Evolutionary conservation across 2,888 invertebrate genomes (phyloP).

Genomic region (Xylota sylvarum): DNA sequence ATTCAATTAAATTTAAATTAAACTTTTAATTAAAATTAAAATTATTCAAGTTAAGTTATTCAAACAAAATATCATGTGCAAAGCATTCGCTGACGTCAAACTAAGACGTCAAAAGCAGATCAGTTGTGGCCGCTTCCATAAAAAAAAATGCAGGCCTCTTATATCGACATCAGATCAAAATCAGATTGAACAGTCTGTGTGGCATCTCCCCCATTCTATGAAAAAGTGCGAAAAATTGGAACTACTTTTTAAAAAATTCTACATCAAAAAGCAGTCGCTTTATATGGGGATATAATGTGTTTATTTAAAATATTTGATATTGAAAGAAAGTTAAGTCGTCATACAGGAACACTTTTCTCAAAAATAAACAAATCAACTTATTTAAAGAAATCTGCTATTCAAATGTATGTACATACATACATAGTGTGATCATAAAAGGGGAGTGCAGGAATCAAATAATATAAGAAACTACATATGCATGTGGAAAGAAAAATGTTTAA

Average conservation of each 20-base stretch:
- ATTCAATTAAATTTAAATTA: slow-evolving; percentile 62
- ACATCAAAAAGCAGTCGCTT: slow-evolving; percentile 39
- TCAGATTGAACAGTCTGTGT: slow-evolving; percentile 70
- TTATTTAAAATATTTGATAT: slow-evolving; percentile 10
- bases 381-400: too few species aligned
- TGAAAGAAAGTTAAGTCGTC: neutral
- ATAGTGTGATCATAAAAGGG: too few species aligned
- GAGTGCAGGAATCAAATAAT: too few species aligned
- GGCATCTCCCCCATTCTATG: slow-evolving; percentile 70
- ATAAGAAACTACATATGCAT: too few species aligned
- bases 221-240: slow-evolving; percentile 72
- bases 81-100: slow-evolving; percentile 57
- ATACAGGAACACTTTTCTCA: neutral
- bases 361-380: neutral
- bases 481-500: too few species aligned
- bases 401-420: too few species aligned
- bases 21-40: slow-evolving; percentile 63
- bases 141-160: slow-evolving; percentile 50
- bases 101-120: slow-evolving; percentile 62
- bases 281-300: slow-evolving; percentile 32
- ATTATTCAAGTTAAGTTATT: slow-evolving; percentile 47
- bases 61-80: slow-evolving; percentile 62
- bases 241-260: slow-evolving; percentile 59
- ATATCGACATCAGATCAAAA: slow-evolving; percentile 69
- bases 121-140: slow-evolving; percentile 62